A percentile compares a stretch with the other conserved stretches of the same genome.
Evolutionary conservation across 2,113 vertebrate species (phyloP).

Genomic region (Malurus melanocephalus): DNA sequence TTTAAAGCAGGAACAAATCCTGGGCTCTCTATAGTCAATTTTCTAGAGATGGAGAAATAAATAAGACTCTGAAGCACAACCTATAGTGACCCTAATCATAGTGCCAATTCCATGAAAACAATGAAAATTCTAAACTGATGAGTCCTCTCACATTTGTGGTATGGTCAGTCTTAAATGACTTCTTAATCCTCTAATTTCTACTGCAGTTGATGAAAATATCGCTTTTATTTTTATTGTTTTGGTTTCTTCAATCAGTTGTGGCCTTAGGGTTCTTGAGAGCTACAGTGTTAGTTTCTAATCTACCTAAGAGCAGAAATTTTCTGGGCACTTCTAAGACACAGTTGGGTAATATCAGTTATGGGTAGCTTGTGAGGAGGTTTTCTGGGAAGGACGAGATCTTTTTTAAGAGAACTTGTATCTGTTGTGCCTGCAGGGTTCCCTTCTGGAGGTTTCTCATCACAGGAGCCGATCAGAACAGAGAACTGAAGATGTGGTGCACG

Average conservation of each 20-base stretch:
- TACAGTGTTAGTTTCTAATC: not conserved
- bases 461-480: constrained; percentile 93
- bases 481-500: constrained; percentile 97
- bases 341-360: not conserved
- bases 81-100: not conserved
- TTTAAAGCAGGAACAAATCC: not conserved
- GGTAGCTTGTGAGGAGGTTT: not conserved
- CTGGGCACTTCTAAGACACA: accelerated
- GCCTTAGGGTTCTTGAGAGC: not conserved
- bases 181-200: not conserved
- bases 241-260: not conserved
- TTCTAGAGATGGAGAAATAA: not conserved
- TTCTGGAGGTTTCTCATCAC: constrained; percentile 98
- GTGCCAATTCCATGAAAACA: not conserved
- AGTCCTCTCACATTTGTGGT: not conserved
- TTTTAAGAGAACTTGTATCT: not conserved
- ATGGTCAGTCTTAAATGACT: not conserved
- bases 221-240: not conserved
- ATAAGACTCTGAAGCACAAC: not conserved
- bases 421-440: constrained; percentile 78
- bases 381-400: not conserved
- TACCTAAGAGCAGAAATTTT: not conserved
- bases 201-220: not conserved
- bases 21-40: not conserved
- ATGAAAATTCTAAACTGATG: not conserved